Percentiles rank a stretch among this genome's conserved stretches.
These are phyloP conservation scores for Semnornis frantzii DNA, from an alignment of 2,113 vertebrate species.

Conservation along the genomic window DNA sequence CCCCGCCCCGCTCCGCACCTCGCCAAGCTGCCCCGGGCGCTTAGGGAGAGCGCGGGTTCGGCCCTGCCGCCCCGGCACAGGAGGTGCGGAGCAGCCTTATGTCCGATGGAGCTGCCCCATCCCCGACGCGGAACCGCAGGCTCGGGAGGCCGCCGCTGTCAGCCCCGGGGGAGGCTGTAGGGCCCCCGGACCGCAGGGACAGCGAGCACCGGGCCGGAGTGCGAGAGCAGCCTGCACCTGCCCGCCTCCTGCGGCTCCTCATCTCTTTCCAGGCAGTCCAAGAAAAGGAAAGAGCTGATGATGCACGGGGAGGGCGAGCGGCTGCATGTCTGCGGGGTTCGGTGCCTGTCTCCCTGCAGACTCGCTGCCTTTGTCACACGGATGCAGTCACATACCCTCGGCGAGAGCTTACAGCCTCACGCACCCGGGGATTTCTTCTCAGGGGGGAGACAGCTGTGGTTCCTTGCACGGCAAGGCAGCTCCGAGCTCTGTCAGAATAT, in stretches of 20 bases:
- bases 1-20: neutral
- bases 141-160: neutral
- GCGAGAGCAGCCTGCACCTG: neutral
- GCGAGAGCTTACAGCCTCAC: neutral
- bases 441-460: neutral
- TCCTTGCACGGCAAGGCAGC: neutral
- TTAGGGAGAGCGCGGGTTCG: slow-evolving; percentile 38
- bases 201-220: neutral
- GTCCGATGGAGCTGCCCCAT: neutral
- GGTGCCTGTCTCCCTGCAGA: neutral
- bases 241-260: neutral
- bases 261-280: fast-evolving
- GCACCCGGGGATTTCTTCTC: neutral
- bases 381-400: neutral
- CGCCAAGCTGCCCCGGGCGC: slow-evolving; percentile 21
- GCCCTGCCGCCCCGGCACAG: neutral
- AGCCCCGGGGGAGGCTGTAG: neutral
- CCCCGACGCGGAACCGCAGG: neutral
- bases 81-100: neutral
- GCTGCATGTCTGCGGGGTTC: neutral
- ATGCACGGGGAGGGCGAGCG: neutral
- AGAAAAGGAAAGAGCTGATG: neutral
- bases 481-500: neutral
- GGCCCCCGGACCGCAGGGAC: neutral
- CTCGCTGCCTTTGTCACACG: neutral